Base-by-base conservation (phyloP, 2,797 vertebrate genomes). In the Yasuhikotakia modesta region DNA sequence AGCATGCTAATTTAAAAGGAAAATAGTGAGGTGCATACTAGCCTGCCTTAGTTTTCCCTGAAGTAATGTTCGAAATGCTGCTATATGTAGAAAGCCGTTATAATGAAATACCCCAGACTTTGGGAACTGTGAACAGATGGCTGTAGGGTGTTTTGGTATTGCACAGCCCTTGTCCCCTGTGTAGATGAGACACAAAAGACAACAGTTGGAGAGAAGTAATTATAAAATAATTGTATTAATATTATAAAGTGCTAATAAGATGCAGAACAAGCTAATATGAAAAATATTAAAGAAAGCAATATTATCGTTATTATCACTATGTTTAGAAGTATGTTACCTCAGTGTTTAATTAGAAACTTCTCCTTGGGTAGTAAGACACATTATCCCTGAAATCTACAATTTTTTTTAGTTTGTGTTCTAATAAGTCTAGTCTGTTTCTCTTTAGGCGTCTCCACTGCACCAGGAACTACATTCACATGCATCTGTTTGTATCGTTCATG, bases 401-500 rank as follows among this genome's bases (percentile, higher is more conserved):
- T 2, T 21, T 65, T 48, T 21, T 2, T 13, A 19, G 32, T 46
- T 35, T 70, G 7, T 30, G 19, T 30, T 53, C 22, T 75, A 69
- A 64, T 12, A 60, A 53, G 32, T 4, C 24, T 75, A 0, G 16
- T n/a, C 6, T 57, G 14, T 69, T 22, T 65, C n/a, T 61, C 19
- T 17, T 45, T 39, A 97, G 95, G 85, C 93, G 94, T 74, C 90
- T 96, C 50, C 95, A 95, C 87, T 96, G 95, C 87, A 96, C 95
- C 70, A 91, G 95, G 80, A 96, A 96, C 87, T 96, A 94, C 88
- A 95, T 96, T 89, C 95, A 96, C 86, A 91, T 97, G 90, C 96
- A 96, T 87, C 89, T 96, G 70, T 96, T 96, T 86, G 92, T 94
- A 22, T 97, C 95, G 84, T 96, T 96, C 87, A 96, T 96, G 91